Base-by-base conservation (phyloP, 1,140 invertebrate genomes). In the Belonocnema kinseyi region DNA sequence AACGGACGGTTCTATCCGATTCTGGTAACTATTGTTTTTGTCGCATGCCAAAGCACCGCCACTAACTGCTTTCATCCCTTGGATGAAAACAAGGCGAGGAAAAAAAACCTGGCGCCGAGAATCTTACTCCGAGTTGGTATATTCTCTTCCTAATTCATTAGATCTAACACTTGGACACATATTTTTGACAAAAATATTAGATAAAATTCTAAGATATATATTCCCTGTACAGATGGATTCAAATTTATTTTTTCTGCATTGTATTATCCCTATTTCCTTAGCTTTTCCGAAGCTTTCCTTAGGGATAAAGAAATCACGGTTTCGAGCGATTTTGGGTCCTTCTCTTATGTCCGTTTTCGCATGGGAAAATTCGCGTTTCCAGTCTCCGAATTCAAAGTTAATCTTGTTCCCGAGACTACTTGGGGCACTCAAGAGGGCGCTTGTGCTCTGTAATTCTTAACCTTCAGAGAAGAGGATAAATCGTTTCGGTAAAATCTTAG, bases 401-500 rank as follows among this genome's bases (percentile, higher is more conserved):
- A 46, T 46, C 40, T 46, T 46, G 16, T 10, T n/a, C 17, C 0
- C 53, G n/a, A 17, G 53, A 17, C n/a, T 4, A 54, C 16, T 54
- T 54, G 53, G 53, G 16, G 16, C 5, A 54, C 14, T 54, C 53
- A 26, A 7, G 53, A 17, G 7, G 17, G 53, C 7, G 16, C 16
- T 14, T 17, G 53, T 10, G 16, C 53, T 4, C 53, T n/a, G 53
- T 17, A 4, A 54, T 54, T 19, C 11, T 54, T 2, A 54, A 19
- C n/a, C 53, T 19, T 16, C 53, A 17, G n/a, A n/a, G 53, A 54
- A 10, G 53, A 17, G 17, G 53, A 17, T 54, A n/a, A 54, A n/a
- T 54, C 7, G 83, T 83, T 85, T 82, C 83, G 84, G 85, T 85
- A 85, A 82, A 80, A 82, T 77, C 84, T 82, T 75, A 77, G 81